Evolutionary conservation across 1,140 invertebrate species (phyloP).

Genomic region (Cydia splendana): DNA sequence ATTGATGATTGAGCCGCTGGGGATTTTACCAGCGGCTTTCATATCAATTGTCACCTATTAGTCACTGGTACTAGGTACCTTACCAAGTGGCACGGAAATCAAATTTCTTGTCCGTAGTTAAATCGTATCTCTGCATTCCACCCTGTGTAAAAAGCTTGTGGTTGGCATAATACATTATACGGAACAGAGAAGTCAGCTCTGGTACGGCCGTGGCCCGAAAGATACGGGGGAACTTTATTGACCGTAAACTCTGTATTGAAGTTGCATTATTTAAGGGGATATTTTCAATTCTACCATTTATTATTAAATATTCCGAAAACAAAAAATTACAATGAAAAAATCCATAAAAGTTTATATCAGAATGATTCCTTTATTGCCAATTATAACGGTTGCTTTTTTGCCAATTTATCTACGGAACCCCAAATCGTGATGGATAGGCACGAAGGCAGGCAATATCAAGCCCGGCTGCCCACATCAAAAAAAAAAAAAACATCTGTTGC

Average conservation of each 20-base stretch:
- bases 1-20: no score
- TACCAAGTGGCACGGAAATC: no score
- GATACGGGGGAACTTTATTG: not conserved
- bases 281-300: no score
- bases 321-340: no score
- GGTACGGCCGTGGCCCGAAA: not conserved
- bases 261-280: no score
- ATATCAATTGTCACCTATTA: no score
- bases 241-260: not conserved
- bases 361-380: no score
- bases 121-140: not conserved
- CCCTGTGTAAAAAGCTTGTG: not conserved
- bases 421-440: not conserved
- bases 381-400: not conserved
- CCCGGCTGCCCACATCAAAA: not conserved
- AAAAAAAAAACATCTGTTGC: no score
- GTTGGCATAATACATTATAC: not conserved
- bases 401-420: not conserved
- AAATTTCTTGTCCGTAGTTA: no score
- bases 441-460: constrained; percentile 9
- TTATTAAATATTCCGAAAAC: not conserved
- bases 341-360: no score
- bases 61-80: no score
- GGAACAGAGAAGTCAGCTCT: not conserved
- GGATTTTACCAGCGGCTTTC: no score